Base-by-base conservation (phyloP, 2,888 invertebrate species). In the Brachynemurus nebulosus region DNA sequence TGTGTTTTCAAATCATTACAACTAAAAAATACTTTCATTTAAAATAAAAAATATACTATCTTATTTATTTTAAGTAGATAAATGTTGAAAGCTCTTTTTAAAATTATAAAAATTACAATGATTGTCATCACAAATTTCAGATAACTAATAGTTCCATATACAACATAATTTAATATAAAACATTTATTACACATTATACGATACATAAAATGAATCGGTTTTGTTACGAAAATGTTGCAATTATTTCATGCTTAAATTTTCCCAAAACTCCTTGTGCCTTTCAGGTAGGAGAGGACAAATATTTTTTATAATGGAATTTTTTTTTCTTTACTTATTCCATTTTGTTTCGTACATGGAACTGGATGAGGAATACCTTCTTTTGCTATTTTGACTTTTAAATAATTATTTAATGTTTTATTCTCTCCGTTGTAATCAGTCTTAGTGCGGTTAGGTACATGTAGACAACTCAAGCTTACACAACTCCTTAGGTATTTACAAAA, bases 361-460 rank as follows among this genome's bases (percentile, higher is more conserved):
- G 34, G 34, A 34, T 34, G 8, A 34, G 34, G 34, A 34, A 34
- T 34, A 12, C 34, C 34, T 34, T 34, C 12, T n/a, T 34, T 34
- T 8, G 34, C n/a, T 11, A 14, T 12, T 34, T 34, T 34, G 12
- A n/a, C 34, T 34, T 34, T 34, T 14, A 34, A 34, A 34, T 34
- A 34, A 34, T 5, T 34, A 5, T 8, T n/a, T 8, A 8, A 34
- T 34, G 12, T 34, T n/a, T n/a, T n/a, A n/a, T n/a, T n/a, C n/a
- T n/a, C n/a, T n/a, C n/a, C n/a, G n/a, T n/a, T n/a, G n/a, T n/a
- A n/a, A n/a, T n/a, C n/a, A n/a, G n/a, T n/a, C n/a, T n/a, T n/a
- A n/a, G n/a, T n/a, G n/a, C n/a, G n/a, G n/a, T n/a, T n/a, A n/a
- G n/a, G n/a, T n/a, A n/a, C n/a, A n/a, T n/a, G n/a, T n/a, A n/a